Conservation (phyloP, 2,797 vertebrate genomes). For the Hapalemur alaotrensis region DNA sequence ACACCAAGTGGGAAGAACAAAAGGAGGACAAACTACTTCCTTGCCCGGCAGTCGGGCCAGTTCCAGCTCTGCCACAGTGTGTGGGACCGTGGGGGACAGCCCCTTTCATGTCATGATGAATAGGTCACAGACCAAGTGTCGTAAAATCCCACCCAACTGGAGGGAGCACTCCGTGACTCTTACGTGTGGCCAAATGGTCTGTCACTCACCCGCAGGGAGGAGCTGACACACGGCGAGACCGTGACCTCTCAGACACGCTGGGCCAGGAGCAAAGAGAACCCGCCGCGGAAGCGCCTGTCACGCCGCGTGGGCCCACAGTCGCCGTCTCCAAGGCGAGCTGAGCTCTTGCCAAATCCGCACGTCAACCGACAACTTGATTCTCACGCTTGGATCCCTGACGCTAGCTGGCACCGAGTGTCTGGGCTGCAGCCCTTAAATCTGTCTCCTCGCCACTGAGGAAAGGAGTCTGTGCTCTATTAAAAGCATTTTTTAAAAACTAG, state of each 20-base stretch:
- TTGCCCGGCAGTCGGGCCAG: background rate
- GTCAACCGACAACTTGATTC: constrained; percentile 63
- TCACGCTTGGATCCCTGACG: constrained; percentile 28
- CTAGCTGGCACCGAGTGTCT: constrained; percentile 59
- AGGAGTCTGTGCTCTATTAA: constrained; percentile 35
- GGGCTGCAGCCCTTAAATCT: constrained; percentile 61
- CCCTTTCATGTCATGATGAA: background rate
- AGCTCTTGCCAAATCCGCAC: constrained; percentile 53
- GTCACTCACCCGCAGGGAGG: background rate
- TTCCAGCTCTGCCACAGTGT: background rate
- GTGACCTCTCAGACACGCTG: background rate
- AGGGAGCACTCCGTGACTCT: background rate
- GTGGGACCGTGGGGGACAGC: background rate
- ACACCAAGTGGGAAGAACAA: background rate
- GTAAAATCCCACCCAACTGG: background rate
- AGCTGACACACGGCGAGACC: rapidly evolving
- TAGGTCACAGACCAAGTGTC: background rate
- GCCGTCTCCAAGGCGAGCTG: constrained; percentile 32
- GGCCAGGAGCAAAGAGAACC: background rate
- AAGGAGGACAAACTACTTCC: background rate
- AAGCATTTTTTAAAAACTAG: background rate
- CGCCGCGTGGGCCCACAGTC: constrained; percentile 34
- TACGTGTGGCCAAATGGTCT: background rate
- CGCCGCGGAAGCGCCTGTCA: constrained; percentile 22
- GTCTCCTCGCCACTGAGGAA: constrained; percentile 7